These are phyloP conservation scores for Philopotamus ludificatus DNA, from an alignment of 1,140 invertebrate genomes.

Conservation along the genomic window DNA sequence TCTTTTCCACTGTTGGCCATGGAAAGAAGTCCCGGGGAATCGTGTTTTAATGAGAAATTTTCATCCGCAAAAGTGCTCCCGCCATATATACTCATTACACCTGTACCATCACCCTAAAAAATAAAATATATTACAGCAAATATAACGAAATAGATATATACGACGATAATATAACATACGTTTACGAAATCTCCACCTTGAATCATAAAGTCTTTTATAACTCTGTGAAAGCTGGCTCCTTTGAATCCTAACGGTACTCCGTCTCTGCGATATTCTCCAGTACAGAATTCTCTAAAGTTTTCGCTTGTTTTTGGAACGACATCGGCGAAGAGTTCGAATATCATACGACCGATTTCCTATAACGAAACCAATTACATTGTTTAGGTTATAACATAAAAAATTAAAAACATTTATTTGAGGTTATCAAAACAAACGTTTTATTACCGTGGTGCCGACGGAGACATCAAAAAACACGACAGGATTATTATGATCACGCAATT, in stretches of 20 bases:
- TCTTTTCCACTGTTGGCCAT: conserved; percentile 99
- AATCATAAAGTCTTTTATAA: no score
- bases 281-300: conserved; percentile 98
- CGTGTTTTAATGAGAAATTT: conserved; percentile 94
- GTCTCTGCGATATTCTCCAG: conserved; percentile 88
- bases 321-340: conserved; percentile 96
- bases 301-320: conserved; percentile 96
- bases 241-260: conserved; percentile 97
- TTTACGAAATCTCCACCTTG: conserved; percentile 99
- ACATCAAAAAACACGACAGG: conserved; percentile 97
- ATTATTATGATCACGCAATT: conserved; percentile 87
- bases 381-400: no score
- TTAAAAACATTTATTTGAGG: no score
- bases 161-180: conserved; percentile 61
- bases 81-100: conserved; percentile 95
- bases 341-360: conserved; percentile 86
- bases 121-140: no score
- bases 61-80: conserved; percentile 94
- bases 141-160: background rate
- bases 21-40: conserved; percentile 90
- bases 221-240: no score
- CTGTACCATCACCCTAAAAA: conserved; percentile 93
- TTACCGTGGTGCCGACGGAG: conserved; percentile 83
- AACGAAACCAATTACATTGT: no score
- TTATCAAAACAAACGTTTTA: no score